Evolutionary conservation across 2,888 invertebrate genomes (phyloP).

Genomic region (Atethmia centrago): DNA sequence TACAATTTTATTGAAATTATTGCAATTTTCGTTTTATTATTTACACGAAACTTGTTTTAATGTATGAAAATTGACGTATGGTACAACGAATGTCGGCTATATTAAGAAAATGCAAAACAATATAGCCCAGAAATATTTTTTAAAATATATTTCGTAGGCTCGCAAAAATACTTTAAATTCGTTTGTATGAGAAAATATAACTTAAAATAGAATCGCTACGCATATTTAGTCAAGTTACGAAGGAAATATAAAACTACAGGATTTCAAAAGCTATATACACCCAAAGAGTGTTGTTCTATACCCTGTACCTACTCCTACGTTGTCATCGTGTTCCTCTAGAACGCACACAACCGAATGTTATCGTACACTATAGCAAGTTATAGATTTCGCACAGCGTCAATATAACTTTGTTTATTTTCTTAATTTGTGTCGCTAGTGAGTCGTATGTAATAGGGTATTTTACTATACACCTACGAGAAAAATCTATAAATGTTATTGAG

Average conservation of each 20-base stretch:
- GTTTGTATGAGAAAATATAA: not conserved
- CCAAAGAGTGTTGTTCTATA: not conserved
- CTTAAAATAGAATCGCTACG: not conserved
- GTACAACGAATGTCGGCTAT: conserved; percentile 45
- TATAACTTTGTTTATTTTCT: not conserved
- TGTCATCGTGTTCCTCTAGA: not conserved
- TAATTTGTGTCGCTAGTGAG: not conserved
- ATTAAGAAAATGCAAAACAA: not conserved
- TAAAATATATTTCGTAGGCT: not conserved
- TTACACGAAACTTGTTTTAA: conserved; percentile 54
- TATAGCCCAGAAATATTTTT: not conserved
- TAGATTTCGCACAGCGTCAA: not conserved
- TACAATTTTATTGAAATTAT: conserved; percentile 64
- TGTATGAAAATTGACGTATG: conserved; percentile 34
- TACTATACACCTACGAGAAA: no score
- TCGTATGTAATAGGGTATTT: no score
- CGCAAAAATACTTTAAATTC: not conserved
- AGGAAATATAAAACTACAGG: conserved; percentile 5
- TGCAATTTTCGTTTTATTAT: conserved; percentile 52
- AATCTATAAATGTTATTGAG: no score
- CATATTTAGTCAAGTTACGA: not conserved
- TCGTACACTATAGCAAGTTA: no score
- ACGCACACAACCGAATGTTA: not conserved
- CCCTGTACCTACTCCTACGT: conserved; percentile 36
- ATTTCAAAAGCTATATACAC: conserved; percentile 19